Evolutionary conservation across 2,113 vertebrate species (phyloP).

Genomic region (Empidonax traillii): DNA sequence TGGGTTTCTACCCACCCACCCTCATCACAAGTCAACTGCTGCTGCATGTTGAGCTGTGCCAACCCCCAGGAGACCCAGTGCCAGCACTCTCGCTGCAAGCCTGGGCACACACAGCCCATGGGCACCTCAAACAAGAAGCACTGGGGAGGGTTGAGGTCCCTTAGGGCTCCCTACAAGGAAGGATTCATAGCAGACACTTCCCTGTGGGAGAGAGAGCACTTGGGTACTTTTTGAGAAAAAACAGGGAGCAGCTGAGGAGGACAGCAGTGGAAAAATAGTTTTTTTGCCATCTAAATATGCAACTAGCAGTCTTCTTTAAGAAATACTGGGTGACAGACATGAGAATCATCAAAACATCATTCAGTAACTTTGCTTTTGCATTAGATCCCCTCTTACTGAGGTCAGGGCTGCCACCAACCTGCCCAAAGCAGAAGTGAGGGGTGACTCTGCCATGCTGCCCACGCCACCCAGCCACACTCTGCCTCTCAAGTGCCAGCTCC

Average conservation of each 20-base stretch:
- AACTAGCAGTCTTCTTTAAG: neutral
- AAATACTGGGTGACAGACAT: neutral
- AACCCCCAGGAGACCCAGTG: rapidly evolving
- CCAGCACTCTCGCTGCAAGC: rapidly evolving
- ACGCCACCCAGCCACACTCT: neutral
- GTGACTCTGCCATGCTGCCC: neutral
- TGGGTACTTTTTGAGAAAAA: neutral
- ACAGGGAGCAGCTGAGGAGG: neutral
- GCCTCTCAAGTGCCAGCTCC: neutral
- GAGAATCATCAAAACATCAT: neutral
- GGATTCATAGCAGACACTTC: neutral
- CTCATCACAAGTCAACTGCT: rapidly evolving
- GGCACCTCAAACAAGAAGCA: neutral
- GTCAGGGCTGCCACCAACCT: neutral
- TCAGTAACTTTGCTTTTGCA: neutral
- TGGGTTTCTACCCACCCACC: neutral
- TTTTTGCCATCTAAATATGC: neutral
- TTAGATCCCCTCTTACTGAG: neutral
- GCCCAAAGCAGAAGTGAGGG: rapidly evolving
- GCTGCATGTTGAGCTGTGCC: rapidly evolving
- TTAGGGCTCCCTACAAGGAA: neutral
- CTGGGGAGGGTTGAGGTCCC: rapidly evolving
- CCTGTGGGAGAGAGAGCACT: neutral
- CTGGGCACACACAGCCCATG: neutral
- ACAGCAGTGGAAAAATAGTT: rapidly evolving